Base-by-base conservation (phyloP, 1,140 invertebrate species). In the Drosophila ambigua region DNA sequence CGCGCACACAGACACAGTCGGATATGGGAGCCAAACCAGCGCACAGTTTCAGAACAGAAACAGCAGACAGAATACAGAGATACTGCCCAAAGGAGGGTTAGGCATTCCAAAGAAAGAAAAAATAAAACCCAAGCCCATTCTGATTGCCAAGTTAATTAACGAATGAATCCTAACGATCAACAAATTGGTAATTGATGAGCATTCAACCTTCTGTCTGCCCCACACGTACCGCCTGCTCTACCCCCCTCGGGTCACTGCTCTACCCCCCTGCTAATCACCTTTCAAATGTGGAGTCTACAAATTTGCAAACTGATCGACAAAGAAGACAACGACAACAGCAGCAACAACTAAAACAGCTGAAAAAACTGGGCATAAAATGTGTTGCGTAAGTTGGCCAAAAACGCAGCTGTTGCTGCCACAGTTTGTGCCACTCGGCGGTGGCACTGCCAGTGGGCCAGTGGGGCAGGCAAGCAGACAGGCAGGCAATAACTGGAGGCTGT, bases 111-210 rank as follows among this genome's bases (percentile, higher is more conserved):
- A 35, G 7, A 46, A 23, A 44, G 6, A n/a, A n/a, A 9, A 64
- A 60, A 59, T 69, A 64, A 46, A 13, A 49, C 67, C 5, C 20
- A 20, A 20, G 6, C 5, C 5, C 35, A 13, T 39, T 73, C 77
- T 80, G 81, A 76, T 80, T 81, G 65, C 77, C 79, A 58, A 54
- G 77, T 85, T 84, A 84, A 84, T 84, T 85, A 85, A 85, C 77
- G 53, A 61, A 76, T 64, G 53, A 61, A 76, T 64, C 76, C 76
- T 60, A 64, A 53, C 72, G 73, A 73, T 67, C 35, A 39, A 39
- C 35, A 39, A 80, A 85, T 85, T 87, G 80, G 63, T 85, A 85
- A 84, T 84, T 84, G 81, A 85, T 84, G 80, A 79, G 60, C 58
- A 41, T 16, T 65, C 35, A 41, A 41, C 54, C 51, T 41, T 71